phyloP scores from a whole-genome alignment of 2,888 invertebrate genomes.

The Lepidocyrtoides sp. region DNA sequence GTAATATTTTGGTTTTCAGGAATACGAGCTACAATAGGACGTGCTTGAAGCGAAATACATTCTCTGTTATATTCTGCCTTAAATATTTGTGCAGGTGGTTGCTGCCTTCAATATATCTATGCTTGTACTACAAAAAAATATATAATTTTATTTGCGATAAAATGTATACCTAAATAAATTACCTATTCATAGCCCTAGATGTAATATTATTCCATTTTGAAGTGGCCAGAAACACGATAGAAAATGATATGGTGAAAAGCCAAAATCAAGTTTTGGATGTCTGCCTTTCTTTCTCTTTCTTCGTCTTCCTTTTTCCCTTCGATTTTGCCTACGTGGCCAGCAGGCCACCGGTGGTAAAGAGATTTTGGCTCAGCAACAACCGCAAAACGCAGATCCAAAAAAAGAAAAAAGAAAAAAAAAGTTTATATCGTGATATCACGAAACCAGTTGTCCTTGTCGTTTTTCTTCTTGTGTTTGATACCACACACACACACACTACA shows the following conservation, averaged over 20 bases:
- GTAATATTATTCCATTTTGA: constrained; percentile 1
- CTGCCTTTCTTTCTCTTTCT: constrained; percentile 51
- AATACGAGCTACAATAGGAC: too few species aligned
- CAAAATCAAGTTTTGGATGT: constrained; percentile 61
- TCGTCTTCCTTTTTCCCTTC: constrained; percentile 1
- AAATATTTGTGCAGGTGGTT: constrained; percentile 65
- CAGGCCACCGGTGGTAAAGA: background rate
- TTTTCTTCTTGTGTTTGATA: background rate
- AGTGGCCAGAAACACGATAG: background rate
- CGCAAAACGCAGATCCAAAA: constrained; percentile 50
- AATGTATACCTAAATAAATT: too few species aligned
- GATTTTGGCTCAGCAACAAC: constrained; percentile 65
- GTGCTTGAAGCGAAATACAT: too few species aligned
- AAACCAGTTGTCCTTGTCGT: constrained; percentile 6
- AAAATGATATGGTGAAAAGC: constrained; percentile 65
- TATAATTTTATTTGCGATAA: too few species aligned
- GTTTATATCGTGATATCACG: constrained; percentile 54
- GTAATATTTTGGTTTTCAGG: too few species aligned
- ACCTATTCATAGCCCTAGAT: too few species aligned
- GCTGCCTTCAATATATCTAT: too few species aligned
- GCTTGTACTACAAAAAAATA: too few species aligned
- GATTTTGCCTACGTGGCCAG: constrained; percentile 21
- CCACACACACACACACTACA: background rate
- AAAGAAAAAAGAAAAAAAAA: too few species aligned
- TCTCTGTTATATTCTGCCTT: background rate